phyloP scores from a whole-genome alignment of 1,140 invertebrate genomes.

The Drosophila athabasca region DNA sequence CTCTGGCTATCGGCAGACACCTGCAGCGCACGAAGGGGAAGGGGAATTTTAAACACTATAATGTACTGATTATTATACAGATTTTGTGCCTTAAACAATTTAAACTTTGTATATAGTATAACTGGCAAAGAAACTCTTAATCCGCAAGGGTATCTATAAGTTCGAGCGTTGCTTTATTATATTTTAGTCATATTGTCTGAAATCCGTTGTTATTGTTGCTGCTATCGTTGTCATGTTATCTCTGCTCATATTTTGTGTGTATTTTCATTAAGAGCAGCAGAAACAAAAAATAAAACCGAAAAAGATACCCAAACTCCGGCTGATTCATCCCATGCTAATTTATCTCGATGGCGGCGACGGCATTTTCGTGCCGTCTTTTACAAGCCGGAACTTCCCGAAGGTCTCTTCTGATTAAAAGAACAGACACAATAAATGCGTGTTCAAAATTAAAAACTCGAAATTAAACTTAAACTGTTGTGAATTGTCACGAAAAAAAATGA shows the following conservation, averaged over 20 bases:
- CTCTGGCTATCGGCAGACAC: too few species aligned
- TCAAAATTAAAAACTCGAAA: conserved; percentile 50
- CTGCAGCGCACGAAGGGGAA: too few species aligned
- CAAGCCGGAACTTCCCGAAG: conserved; percentile 71
- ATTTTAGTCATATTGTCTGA: conserved; percentile 62
- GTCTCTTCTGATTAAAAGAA: conserved; percentile 38
- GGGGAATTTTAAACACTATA: too few species aligned
- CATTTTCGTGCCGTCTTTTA: conserved; percentile 36
- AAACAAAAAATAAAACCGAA: conserved; percentile 16
- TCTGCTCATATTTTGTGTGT: conserved; percentile 20
- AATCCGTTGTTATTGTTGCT: conserved; percentile 22
- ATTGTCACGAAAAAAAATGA: conserved; percentile 65
- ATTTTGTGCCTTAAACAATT: too few species aligned
- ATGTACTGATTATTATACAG: too few species aligned
- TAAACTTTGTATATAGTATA: too few species aligned
- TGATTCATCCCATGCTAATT: conserved; percentile 74
- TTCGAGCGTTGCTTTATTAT: too few species aligned
- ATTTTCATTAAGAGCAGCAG: conserved; percentile 34
- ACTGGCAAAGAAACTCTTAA: too few species aligned
- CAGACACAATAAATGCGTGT: conserved; percentile 59
- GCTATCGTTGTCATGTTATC: conserved; percentile 10
- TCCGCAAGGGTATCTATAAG: too few species aligned
- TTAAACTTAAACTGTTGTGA: conserved; percentile 31
- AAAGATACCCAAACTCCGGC: conserved; percentile 39
- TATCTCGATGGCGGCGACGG: conserved; percentile 36